Evolutionary conservation across 2,888 invertebrate genomes (phyloP).

Genomic region (Drosophila meridiana): DNA sequence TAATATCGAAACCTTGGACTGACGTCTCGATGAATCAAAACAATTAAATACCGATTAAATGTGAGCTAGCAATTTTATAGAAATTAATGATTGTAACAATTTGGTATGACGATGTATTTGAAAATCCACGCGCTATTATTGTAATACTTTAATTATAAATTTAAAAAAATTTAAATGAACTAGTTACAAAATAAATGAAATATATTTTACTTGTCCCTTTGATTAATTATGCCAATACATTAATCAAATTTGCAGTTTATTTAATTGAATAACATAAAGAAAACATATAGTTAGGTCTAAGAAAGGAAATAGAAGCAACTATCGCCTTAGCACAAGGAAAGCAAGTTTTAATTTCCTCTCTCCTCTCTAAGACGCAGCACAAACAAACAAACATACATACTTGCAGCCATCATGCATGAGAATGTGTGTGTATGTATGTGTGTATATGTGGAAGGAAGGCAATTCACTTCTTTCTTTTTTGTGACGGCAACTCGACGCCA

Average conservation of each 20-base stretch:
- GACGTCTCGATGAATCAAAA: slow-evolving; percentile 3
- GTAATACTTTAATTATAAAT: too few species aligned
- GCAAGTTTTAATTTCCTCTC: background rate
- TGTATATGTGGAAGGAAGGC: background rate
- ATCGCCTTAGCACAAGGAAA: background rate
- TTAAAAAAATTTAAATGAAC: background rate
- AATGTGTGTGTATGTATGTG: background rate
- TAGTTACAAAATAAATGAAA: background rate
- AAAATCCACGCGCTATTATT: too few species aligned
- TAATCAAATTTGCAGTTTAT: background rate
- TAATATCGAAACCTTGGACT: background rate
- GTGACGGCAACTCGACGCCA: slow-evolving; percentile 6
- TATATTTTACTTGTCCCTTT: too few species aligned
- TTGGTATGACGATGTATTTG: background rate
- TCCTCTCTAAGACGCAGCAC: background rate
- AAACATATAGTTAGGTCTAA: background rate
- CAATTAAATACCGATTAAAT: background rate
- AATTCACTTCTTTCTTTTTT: slow-evolving; percentile 1
- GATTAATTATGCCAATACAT: background rate
- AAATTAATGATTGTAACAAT: background rate
- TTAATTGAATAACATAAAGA: background rate
- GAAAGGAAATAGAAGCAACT: background rate
- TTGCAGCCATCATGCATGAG: background rate
- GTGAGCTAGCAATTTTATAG: background rate
- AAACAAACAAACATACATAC: background rate